A percentile compares a stretch with the other conserved stretches of the same genome.
Evolutionary conservation across 92 coral and sea anemone genomes (phyloP).

Genomic region (Porites evermanni): DNA sequence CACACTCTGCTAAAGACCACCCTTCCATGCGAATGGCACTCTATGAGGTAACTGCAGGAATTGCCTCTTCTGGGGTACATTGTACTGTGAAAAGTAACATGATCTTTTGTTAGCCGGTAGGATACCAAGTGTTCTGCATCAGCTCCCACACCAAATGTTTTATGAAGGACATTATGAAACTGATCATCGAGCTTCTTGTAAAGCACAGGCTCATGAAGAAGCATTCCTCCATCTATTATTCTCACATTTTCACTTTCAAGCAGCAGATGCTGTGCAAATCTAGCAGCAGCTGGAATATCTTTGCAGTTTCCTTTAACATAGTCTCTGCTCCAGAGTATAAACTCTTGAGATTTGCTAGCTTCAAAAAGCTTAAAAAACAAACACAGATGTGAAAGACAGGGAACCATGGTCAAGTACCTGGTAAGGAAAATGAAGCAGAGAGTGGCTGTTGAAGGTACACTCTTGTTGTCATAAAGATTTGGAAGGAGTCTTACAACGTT

Average conservation of each 20-base stretch:
- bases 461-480: conserved; percentile 2
- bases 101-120: conserved; percentile 51
- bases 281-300: background rate
- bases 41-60: conserved; percentile 58
- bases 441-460: conserved; percentile 34
- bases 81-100: conserved; percentile 48
- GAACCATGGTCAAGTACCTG: conserved; percentile 37
- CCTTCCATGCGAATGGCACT: background rate
- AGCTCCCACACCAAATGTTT: too few species aligned
- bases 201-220: too few species aligned
- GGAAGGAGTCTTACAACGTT: conserved; percentile 8
- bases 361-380: conserved; percentile 33
- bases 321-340: conserved; percentile 14
- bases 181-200: too few species aligned
- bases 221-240: too few species aligned
- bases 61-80: conserved; percentile 66
- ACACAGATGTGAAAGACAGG: conserved; percentile 14
- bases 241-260: too few species aligned
- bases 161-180: too few species aligned
- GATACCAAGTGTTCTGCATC: conserved; percentile 36
- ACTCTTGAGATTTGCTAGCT: conserved; percentile 16
- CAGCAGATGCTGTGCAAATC: too few species aligned
- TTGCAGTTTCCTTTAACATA: background rate
- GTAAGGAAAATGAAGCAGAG: conserved; percentile 24
- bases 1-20: conserved; percentile 49